Base-by-base conservation (phyloP, 1,140 invertebrate genomes). In the Adoxophyes honmai region DNA sequence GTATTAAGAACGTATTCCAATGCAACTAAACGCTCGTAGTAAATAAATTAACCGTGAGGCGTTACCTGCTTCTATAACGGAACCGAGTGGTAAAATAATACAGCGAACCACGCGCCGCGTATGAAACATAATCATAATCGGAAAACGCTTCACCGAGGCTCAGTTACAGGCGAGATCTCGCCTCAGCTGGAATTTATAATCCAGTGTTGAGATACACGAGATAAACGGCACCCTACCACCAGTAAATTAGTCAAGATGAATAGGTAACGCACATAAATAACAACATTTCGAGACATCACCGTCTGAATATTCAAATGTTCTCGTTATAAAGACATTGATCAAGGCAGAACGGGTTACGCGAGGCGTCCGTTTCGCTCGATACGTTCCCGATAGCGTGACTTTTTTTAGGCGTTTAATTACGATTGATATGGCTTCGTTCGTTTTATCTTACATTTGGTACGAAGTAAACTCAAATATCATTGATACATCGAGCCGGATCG, bases 251-350 rank as follows among this genome's bases (percentile, higher is more conserved):
- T 64, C 59, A 52, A 51, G 53, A 62, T 61, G 58, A 61, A 66
- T 70, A 70, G 54, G 60, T 59, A 67, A 67, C 44, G 57, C 44
- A 34, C 57, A 61, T 70, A 62, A 68, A 64, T 68, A 39, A 55
- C 54, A 57, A 35, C 42, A 54, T 60, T 59, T 56, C 42, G 53
- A 68, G 51, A 59, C 18, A 55, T 57, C 53, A 58, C 57, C 44
- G 48, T 28, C 42, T 44, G 57, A 59, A 62, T 66, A 66, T 70
- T 66, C 59, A 57, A 61, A 67, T 62, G 54, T 57, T 36, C 51
- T 66, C 60, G 51, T 70, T 63, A 69, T 67, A 60, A 67, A 73
- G 64, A 67, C 70, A 70, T 73, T 67, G 66, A 67, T 67, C 70
- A 67, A 59, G 56, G 35, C 13, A 51, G 33, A 66, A 69, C 61